Percentiles rank a stretch among this genome's conserved stretches.
These are phyloP conservation scores for Perognathus longimembris DNA, from an alignment of 2,113 vertebrate species.

Conservation along the genomic window DNA sequence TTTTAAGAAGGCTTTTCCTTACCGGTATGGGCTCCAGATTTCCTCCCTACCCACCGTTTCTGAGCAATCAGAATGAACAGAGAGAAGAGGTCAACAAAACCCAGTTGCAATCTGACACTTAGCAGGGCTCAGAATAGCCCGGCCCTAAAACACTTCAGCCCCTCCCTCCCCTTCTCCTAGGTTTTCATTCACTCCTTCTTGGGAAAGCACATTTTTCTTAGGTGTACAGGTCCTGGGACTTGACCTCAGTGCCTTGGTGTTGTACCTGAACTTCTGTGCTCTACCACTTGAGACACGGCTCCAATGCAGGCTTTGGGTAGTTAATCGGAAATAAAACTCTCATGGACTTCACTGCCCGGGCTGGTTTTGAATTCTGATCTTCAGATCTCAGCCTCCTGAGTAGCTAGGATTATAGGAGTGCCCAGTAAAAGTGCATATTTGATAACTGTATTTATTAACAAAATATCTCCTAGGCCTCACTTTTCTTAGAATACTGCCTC, in stretches of 20 bases:
- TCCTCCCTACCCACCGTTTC: slow-evolving; percentile 63
- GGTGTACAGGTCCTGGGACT: no score
- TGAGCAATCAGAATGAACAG: slow-evolving; percentile 48
- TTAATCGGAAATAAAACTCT: no score
- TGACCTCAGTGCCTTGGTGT: no score
- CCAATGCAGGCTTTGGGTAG: no score
- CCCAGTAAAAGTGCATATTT: neutral
- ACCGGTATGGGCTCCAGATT: slow-evolving; percentile 55
- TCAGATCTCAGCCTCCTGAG: no score
- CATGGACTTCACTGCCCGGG: no score
- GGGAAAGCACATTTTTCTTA: neutral
- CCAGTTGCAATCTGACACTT: slow-evolving; percentile 71
- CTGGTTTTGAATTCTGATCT: no score
- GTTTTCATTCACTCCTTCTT: slow-evolving; percentile 58
- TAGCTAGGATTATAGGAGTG: no score
- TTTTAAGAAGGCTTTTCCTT: slow-evolving; percentile 66
- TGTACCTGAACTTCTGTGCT: no score
- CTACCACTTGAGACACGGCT: no score
- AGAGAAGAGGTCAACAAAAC: slow-evolving; percentile 69
- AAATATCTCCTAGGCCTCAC: neutral
- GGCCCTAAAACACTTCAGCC: neutral
- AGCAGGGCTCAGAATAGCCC: slow-evolving; percentile 67
- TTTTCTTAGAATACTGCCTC: slow-evolving; percentile 39
- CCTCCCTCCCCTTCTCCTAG: slow-evolving; percentile 62
- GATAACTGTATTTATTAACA: slow-evolving; percentile 48